Evolutionary conservation across 2,113 vertebrate genomes (phyloP), one percentile per base, ranked within the genome.

Genomic region (Sinosuthora webbiana): DNA sequence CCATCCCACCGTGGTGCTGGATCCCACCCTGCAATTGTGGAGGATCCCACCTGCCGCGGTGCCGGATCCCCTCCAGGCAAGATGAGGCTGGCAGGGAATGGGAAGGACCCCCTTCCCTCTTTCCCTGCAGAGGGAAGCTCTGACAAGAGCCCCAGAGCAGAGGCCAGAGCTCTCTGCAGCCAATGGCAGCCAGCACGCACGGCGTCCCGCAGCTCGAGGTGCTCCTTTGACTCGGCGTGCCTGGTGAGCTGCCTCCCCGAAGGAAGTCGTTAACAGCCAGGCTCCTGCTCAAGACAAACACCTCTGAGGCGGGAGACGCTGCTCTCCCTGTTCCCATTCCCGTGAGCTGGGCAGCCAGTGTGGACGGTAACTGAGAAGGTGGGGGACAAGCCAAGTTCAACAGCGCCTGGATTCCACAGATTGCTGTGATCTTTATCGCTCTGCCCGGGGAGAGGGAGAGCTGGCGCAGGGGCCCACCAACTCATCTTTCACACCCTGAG

Each of bases 211-310:
- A 1, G 76, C 63, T 86, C 4, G 3, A 5, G 8, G 6, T 0
- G 1, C 39, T 67, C 75, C 37, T 6, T 16, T 0, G 0, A 28
- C 71, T 70, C 71, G 6, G 0, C 0, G 2, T 52, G 87, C 91
- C 89, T 94, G 84, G 87, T 56, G 3, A 35, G 49, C 68, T 82
- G 76, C 84, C 73, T 39, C 39, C 77, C 84, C 18, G 9, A 75
- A 83, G 65, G 76, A 92, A 77, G 83, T 42, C 76, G 23, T 77
- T 68, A 89, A 71, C 49, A 64, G 67, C 81, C 91, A 89, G 87
- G 89, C 69, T 88, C 67, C 64, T 63, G 79, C 71, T 95, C 87
- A 90, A 94, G 64, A 96, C 92, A 95, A 95, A 91, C 63, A 93
- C 44, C 87, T 77, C 47, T 3, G 85, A 71, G 82, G 81, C 7